These are phyloP conservation scores for Neomicropteryx cornuta DNA, from an alignment of 1,140 invertebrate species.

Conservation along the genomic window DNA sequence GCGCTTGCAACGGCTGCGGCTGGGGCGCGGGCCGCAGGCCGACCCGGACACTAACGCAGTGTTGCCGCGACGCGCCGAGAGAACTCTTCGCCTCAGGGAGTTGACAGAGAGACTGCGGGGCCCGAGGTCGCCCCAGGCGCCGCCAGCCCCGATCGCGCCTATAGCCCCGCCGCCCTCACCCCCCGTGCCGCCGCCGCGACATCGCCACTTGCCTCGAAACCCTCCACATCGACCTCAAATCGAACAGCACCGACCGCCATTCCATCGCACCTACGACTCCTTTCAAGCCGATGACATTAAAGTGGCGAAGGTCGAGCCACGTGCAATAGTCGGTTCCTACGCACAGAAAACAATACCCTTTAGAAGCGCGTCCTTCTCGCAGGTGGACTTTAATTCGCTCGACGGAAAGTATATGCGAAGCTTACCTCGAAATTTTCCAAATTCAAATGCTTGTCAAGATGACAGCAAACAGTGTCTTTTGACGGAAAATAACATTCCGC, in stretches of 20 bases:
- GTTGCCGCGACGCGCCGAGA: slow-evolving; percentile 44
- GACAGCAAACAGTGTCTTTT: too few relatives aligned
- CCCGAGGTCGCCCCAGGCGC: slow-evolving; percentile 24
- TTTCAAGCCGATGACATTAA: slow-evolving; percentile 33
- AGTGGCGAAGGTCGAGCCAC: slow-evolving; percentile 41
- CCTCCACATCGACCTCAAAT: slow-evolving; percentile 17
- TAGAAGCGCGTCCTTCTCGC: slow-evolving; percentile 72
- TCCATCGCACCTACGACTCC: slow-evolving; percentile 9
- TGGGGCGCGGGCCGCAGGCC: slow-evolving; percentile 49
- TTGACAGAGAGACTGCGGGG: slow-evolving; percentile 62
- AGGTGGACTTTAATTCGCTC: slow-evolving; percentile 55
- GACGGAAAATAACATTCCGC: too few relatives aligned
- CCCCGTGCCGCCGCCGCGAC: slow-evolving; percentile 27
- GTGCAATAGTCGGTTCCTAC: slow-evolving; percentile 44
- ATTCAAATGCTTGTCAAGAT: too few relatives aligned
- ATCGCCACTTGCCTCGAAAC: slow-evolving; percentile 23
- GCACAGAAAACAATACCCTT: slow-evolving; percentile 51
- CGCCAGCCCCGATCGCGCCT: slow-evolving; percentile 24
- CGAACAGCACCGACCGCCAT: slow-evolving; percentile 11
- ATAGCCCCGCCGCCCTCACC: slow-evolving; percentile 23
- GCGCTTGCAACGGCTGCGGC: slow-evolving; percentile 62
- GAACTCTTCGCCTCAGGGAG: slow-evolving; percentile 59
- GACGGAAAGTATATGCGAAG: slow-evolving; percentile 28
- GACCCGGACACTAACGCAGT: slow-evolving; percentile 25
- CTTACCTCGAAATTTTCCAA: too few relatives aligned